These are phyloP conservation scores for Gymnocheta viridis DNA, from an alignment of 2,888 invertebrate species.

Conservation along the genomic window DNA sequence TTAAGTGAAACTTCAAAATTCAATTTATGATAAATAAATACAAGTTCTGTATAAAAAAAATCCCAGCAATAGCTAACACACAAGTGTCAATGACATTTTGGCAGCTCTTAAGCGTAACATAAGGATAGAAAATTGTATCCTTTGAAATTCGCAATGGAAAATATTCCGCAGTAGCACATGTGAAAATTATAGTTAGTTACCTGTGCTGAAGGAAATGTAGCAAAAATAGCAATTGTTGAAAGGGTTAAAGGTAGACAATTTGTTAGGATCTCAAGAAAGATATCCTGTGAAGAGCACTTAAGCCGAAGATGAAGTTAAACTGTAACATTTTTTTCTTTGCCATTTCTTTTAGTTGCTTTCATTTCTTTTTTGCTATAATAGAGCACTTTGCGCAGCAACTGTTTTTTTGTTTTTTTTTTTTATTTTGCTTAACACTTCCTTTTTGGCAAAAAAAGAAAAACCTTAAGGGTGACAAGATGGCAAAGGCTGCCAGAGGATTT, in stretches of 20 bases:
- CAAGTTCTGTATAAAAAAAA: neutral
- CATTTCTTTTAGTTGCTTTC: neutral
- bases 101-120: slow-evolving; percentile 21
- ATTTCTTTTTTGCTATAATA: neutral
- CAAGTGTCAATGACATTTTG: slow-evolving; percentile 78
- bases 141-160: neutral
- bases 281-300: slow-evolving; percentile 49
- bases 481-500: slow-evolving; percentile 26
- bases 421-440: slow-evolving; percentile 1
- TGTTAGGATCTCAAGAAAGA: slow-evolving; percentile 60
- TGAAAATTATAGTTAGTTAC: slow-evolving; percentile 5
- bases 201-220: neutral
- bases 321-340: slow-evolving; percentile 37
- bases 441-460: slow-evolving; percentile 9
- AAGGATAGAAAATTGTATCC: slow-evolving; percentile 11
- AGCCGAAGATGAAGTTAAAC: slow-evolving; percentile 56
- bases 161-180: neutral
- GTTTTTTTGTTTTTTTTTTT: neutral
- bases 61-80: slow-evolving; percentile 51
- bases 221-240: neutral
- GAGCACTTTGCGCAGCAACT: slow-evolving; percentile 9
- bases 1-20: slow-evolving; percentile 32
- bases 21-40: slow-evolving; percentile 42
- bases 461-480: slow-evolving; percentile 32
- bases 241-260: slow-evolving; percentile 12